Percentiles rank a stretch among this genome's conserved stretches.
Conservation (phyloP, 2,888 invertebrate genomes). For the Mesorhabditis spiculigera region DNA sequence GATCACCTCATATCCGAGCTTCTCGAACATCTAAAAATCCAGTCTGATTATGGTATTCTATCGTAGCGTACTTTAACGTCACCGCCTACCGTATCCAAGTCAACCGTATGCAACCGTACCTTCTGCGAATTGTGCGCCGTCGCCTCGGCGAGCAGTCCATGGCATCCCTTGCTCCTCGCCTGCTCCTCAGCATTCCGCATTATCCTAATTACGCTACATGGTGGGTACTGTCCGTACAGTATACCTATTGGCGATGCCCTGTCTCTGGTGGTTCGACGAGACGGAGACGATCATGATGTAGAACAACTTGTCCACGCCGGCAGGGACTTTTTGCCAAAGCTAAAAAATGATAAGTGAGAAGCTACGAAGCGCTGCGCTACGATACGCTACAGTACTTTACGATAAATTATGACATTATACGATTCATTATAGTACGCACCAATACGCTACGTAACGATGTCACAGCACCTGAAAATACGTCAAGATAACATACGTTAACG, state of each 20-base stretch:
- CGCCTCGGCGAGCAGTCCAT: not conserved
- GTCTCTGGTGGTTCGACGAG: not conserved
- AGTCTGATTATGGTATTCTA: not conserved
- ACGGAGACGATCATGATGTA: slow-evolving; percentile 4
- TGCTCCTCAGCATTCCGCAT: not conserved
- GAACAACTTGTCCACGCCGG: not conserved
- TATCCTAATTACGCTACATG: not conserved
- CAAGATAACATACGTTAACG: too few relatives aligned
- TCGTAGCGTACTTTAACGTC: not conserved
- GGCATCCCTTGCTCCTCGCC: not conserved
- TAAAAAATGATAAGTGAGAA: not conserved
- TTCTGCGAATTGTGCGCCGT: slow-evolving; percentile 1
- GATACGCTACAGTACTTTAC: too few relatives aligned
- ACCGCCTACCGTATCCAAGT: too few relatives aligned
- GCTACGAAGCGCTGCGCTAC: too few relatives aligned
- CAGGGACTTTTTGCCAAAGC: not conserved
- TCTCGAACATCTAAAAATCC: not conserved
- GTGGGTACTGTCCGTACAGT: not conserved
- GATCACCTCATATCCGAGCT: not conserved
- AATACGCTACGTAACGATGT: too few relatives aligned
- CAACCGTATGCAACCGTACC: not conserved
- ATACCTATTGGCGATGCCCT: not conserved
- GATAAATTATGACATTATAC: too few relatives aligned
- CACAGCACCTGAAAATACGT: too few relatives aligned
- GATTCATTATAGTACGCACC: too few relatives aligned